phyloP scores from a whole-genome alignment of 2,113 vertebrate species.

The Anser brachyrhynchus region DNA sequence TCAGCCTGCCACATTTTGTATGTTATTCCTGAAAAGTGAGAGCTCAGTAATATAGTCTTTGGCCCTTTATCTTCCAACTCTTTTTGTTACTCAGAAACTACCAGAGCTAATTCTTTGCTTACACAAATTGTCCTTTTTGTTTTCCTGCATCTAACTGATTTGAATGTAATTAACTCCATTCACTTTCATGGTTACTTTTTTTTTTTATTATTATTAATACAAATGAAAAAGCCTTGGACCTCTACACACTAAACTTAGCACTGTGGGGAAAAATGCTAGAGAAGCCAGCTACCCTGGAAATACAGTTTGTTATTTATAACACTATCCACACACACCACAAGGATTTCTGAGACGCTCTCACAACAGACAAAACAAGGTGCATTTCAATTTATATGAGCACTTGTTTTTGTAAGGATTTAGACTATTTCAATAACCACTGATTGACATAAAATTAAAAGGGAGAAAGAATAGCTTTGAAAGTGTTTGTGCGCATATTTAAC shows the following conservation, averaged over 20 bases:
- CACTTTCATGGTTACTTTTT: background rate
- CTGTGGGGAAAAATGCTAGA: background rate
- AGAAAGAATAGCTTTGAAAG: background rate
- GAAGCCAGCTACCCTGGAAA: background rate
- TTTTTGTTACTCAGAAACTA: background rate
- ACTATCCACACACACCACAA: background rate
- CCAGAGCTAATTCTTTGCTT: constrained; percentile 8
- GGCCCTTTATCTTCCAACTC: background rate
- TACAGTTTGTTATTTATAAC: background rate
- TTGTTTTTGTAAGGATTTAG: background rate
- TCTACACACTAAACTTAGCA: background rate
- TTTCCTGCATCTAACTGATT: background rate
- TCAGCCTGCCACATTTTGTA: background rate
- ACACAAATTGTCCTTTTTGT: background rate
- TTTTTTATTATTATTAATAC: background rate
- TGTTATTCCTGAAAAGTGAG: background rate
- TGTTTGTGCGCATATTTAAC: constrained; percentile 47
- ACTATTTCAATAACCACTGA: background rate
- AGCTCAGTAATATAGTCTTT: background rate
- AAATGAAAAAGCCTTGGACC: background rate
- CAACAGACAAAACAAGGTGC: background rate
- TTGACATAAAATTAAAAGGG: constrained; percentile 45
- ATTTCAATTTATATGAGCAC: constrained; percentile 9
- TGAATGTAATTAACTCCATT: constrained; percentile 8
- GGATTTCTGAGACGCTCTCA: background rate